A percentile compares a stretch with the other conserved stretches of the same genome.
These are phyloP conservation scores for Coregonus suidteri DNA, from an alignment of 2,797 vertebrate species.

Conservation along the genomic window DNA sequence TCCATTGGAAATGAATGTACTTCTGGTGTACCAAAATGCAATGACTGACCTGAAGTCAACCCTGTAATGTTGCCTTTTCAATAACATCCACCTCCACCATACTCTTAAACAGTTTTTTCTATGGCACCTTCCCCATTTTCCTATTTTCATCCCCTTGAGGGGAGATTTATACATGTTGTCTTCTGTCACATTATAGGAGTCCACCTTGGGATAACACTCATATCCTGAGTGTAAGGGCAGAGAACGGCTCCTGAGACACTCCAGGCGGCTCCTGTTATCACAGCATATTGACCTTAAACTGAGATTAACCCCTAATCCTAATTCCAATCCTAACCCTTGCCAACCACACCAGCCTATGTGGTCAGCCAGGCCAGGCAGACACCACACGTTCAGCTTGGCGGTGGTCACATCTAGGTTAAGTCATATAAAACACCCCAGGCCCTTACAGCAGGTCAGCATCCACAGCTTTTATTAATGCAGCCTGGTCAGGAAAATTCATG, in stretches of 20 bases:
- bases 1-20: no score
- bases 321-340: not conserved
- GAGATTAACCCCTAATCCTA: not conserved
- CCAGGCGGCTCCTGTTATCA: not conserved
- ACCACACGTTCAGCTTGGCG: not conserved
- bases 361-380: not conserved
- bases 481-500: conserved; percentile 38
- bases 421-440: conserved; percentile 35
- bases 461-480: conserved; percentile 44
- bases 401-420: conserved; percentile 20
- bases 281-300: not conserved
- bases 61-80: conserved; percentile 71
- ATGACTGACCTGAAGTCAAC: conserved; percentile 62
- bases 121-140: conserved; percentile 61
- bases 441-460: conserved; percentile 46
- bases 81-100: conserved; percentile 70
- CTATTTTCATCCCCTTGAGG: conserved; percentile 51
- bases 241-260: conserved; percentile 21
- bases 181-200: conserved; percentile 55
- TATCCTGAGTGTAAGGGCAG: conserved; percentile 35
- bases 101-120: conserved; percentile 64
- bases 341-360: not conserved
- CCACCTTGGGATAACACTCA: conserved; percentile 38
- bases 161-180: conserved; percentile 50
- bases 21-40: no score